These are phyloP conservation scores for Sylvia atricapilla DNA, from an alignment of 2,113 vertebrate genomes.

Conservation along the genomic window DNA sequence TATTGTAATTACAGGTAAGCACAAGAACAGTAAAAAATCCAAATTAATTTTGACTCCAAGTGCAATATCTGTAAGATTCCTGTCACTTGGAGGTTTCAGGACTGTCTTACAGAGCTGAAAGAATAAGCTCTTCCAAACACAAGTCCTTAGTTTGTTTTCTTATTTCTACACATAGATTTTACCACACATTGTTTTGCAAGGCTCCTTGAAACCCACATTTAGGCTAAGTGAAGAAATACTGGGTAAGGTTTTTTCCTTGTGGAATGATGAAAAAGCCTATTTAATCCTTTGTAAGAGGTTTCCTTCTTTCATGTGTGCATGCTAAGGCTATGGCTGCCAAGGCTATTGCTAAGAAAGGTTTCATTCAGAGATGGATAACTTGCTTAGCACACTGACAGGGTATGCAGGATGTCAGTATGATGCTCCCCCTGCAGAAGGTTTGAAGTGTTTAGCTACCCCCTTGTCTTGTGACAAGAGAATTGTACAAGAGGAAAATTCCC, in stretches of 20 bases:
- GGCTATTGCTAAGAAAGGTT: not conserved
- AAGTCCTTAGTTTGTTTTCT: not conserved
- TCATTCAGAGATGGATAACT: not conserved
- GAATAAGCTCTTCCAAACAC: not conserved
- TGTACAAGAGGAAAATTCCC: not conserved
- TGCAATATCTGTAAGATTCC: not conserved
- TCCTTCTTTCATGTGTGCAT: not conserved
- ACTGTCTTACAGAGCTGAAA: not conserved
- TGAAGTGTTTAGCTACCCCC: not conserved
- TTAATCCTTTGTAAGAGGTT: not conserved
- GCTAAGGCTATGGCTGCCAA: not conserved
- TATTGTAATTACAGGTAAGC: not conserved
- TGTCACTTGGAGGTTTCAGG: not conserved
- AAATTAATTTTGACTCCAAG: not conserved
- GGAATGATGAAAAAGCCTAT: not conserved
- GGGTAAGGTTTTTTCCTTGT: not conserved
- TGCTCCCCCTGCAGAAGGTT: not conserved
- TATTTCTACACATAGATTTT: not conserved
- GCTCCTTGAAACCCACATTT: not conserved
- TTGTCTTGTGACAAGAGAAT: not conserved
- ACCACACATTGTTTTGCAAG: not conserved
- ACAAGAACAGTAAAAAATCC: not conserved
- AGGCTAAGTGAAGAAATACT: not conserved
- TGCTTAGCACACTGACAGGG: not conserved
- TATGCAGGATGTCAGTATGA: not conserved